Evolutionary conservation across 2,113 vertebrate genomes (phyloP).

Genomic region (Boulengeromyrus knoepffleri): DNA sequence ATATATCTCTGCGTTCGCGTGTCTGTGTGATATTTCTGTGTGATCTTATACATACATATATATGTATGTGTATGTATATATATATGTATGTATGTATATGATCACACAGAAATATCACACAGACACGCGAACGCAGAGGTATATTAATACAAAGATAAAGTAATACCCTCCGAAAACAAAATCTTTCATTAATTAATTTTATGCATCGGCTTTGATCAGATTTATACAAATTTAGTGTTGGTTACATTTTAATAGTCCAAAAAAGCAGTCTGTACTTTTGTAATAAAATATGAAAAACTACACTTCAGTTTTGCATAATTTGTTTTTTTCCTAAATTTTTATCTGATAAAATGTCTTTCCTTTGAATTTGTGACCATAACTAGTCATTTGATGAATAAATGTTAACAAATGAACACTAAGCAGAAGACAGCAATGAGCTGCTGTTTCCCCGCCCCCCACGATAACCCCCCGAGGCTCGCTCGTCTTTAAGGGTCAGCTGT

Average conservation of each 20-base stretch:
- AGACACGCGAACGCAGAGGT: neutral
- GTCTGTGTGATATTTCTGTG: too few species aligned
- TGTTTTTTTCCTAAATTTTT: neutral
- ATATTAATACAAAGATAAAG: neutral
- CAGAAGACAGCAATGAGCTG: neutral
- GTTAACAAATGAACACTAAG: neutral
- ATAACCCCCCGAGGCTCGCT: neutral
- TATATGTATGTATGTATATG: neutral
- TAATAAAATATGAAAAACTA: neutral
- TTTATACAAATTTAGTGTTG: neutral
- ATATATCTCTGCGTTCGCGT: too few species aligned
- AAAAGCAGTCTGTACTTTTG: neutral
- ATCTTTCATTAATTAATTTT: neutral
- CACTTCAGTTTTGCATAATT: neutral
- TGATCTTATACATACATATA: neutral
- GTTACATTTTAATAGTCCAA: neutral
- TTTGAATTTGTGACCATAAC: neutral
- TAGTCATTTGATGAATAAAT: neutral
- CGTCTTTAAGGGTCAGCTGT: constrained; percentile 33
- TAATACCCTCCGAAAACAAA: neutral
- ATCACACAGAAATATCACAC: neutral
- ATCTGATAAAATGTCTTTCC: neutral
- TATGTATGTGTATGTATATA: too few species aligned
- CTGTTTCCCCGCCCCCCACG: neutral
- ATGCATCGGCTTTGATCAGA: neutral